These are phyloP conservation scores for Cephalopachus bancanus DNA, from an alignment of 2,797 vertebrate genomes.

Conservation along the genomic window DNA sequence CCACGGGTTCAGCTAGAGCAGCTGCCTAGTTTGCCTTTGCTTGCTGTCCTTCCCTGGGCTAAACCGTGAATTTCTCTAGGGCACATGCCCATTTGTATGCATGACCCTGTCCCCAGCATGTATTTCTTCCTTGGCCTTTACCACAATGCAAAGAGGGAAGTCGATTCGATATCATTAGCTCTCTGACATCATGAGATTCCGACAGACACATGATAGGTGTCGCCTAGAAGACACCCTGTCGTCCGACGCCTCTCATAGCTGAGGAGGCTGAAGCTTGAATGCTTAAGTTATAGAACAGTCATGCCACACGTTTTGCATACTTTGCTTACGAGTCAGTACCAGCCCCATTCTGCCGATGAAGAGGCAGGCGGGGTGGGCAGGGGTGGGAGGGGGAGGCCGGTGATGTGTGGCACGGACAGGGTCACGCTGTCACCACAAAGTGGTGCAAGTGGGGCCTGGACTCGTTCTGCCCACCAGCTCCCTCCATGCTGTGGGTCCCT, in stretches of 20 bases:
- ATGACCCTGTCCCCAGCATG: rapidly evolving
- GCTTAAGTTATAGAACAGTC: background rate
- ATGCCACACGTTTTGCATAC: background rate
- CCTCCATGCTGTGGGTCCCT: background rate
- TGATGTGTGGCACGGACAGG: background rate
- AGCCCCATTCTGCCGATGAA: background rate
- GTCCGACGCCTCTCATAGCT: background rate
- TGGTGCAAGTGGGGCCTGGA: background rate
- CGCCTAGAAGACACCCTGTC: background rate
- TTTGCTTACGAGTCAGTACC: background rate
- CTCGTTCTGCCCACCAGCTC: background rate
- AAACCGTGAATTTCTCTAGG: background rate
- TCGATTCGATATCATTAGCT: background rate
- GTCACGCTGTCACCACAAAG: too few species aligned
- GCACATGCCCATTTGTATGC: background rate
- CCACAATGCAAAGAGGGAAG: background rate
- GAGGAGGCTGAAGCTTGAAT: background rate
- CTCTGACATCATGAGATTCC: background rate
- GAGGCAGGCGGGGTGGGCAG: background rate
- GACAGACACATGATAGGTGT: background rate
- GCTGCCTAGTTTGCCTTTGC: background rate
- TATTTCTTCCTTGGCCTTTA: background rate
- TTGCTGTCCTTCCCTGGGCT: background rate
- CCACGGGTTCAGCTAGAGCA: background rate
- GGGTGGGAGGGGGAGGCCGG: background rate